Evolutionary conservation across 1,140 invertebrate species (phyloP).

Genomic region (Steinernema feltiae): DNA sequence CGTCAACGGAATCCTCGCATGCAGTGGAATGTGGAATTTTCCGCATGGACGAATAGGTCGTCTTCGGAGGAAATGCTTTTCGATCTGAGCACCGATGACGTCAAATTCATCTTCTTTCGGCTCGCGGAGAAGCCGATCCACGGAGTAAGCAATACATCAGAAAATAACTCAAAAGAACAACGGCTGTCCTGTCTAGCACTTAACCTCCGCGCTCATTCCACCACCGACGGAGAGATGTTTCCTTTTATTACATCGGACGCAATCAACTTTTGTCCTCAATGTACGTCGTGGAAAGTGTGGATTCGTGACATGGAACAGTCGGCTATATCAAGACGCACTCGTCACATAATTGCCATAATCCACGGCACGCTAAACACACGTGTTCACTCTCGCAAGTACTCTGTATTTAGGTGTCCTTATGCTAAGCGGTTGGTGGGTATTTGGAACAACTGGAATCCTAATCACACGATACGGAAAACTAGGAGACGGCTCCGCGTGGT

Average conservation of each 20-base stretch:
- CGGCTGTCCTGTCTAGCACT: neutral
- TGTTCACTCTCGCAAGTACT: neutral
- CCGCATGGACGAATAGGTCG: neutral
- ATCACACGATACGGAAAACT: neutral
- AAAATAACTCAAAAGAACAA: no score
- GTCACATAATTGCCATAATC: neutral
- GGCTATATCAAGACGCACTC: neutral
- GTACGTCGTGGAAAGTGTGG: neutral
- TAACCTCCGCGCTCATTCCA: neutral
- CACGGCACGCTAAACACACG: neutral
- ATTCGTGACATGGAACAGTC: neutral
- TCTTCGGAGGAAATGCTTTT: neutral
- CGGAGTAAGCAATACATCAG: neutral
- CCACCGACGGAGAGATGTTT: neutral
- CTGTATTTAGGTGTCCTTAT: neutral
- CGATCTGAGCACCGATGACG: neutral
- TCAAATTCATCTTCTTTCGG: neutral
- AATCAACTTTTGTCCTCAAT: neutral
- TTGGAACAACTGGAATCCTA: neutral
- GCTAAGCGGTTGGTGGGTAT: neutral
- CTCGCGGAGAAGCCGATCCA: neutral
- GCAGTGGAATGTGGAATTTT: neutral
- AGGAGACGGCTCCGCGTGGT: neutral
- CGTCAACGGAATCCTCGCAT: neutral
- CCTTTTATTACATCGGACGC: neutral